Evolutionary conservation across 2,113 vertebrate species (phyloP).

Genomic region (Irena cyanogastra): DNA sequence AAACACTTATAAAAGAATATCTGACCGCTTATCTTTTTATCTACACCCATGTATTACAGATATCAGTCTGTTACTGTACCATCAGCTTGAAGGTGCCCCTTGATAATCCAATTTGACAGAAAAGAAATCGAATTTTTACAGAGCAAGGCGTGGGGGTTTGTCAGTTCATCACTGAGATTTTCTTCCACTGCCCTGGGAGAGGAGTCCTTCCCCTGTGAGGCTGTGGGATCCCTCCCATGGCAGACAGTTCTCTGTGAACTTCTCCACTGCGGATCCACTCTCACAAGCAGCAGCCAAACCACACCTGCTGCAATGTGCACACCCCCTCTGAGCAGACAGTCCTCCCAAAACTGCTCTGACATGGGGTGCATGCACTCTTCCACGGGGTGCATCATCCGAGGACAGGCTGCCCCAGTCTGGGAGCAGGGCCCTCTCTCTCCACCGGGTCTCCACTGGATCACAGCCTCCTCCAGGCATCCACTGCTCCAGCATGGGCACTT

Average conservation of each 20-base stretch:
- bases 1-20: background rate
- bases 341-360: background rate
- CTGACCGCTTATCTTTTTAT: background rate
- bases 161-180: background rate
- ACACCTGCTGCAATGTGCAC: background rate
- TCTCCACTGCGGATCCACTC: fast-evolving
- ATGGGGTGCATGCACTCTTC: background rate
- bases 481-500: background rate
- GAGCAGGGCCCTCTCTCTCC: background rate
- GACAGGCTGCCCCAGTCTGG: background rate
- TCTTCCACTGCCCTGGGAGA: background rate
- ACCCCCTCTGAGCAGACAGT: background rate
- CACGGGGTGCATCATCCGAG: background rate
- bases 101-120: background rate
- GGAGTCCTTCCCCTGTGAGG: background rate
- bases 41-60: background rate
- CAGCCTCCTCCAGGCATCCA: background rate
- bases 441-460: background rate
- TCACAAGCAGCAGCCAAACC: fast-evolving
- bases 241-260: fast-evolving
- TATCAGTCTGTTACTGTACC: background rate
- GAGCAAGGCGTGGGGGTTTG: background rate
- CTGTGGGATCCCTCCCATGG: fast-evolving
- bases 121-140: background rate
- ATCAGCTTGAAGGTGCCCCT: background rate